Base-by-base conservation (phyloP, 2,888 invertebrate species). In the Entomobrya proxima region DNA sequence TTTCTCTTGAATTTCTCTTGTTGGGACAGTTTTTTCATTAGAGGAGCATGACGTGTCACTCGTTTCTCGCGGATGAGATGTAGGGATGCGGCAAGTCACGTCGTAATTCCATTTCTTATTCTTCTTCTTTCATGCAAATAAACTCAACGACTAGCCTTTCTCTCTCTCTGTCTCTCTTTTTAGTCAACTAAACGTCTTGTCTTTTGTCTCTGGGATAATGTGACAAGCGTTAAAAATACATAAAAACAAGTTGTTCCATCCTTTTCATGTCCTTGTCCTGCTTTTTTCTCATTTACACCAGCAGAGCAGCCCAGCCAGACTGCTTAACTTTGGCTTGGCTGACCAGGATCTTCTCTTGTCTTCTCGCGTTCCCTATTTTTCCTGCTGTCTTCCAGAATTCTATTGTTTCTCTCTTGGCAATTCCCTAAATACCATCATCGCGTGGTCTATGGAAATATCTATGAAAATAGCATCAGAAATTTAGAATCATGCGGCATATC, bases 21-120 rank as follows among this genome's bases (percentile, higher is more conserved):
- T 74, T 47, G 9, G 30, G 47, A 50, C 52, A 50, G 32, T 76
- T 76, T 76, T 76, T 58, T 76, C 58, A 58, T 76, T 74, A 74
- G 50, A 74, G 24, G 24, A 58, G 30, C 21, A 37, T 37, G 55
- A 37, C 37, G 58, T 76, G 76, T 52, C 58, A 58, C 55, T 76
- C 58, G n/a, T 50, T n/a, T 74, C 32, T 30, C 7, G 18, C 9
- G 50, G 40, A 67, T 67, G 40, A 64, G 35, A 64, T 35, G 47
- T 15, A n/a, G 50, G 50, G 47, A 32, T 72, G 69, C 47, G 74
- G 32, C 9, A 18, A 74, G 74, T 74, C 74, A 74, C 74, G 74
- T 47, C 74, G 74, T 74, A 74, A 18, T 50, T 50, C 50, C 32
- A 67, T 67, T 18, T 67, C 32, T 67, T 27, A n/a, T 64, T 37